Evolutionary conservation across 2,113 vertebrate species (phyloP), one percentile per base, ranked within the genome.

Genomic region (Toxostoma redivivum): DNA sequence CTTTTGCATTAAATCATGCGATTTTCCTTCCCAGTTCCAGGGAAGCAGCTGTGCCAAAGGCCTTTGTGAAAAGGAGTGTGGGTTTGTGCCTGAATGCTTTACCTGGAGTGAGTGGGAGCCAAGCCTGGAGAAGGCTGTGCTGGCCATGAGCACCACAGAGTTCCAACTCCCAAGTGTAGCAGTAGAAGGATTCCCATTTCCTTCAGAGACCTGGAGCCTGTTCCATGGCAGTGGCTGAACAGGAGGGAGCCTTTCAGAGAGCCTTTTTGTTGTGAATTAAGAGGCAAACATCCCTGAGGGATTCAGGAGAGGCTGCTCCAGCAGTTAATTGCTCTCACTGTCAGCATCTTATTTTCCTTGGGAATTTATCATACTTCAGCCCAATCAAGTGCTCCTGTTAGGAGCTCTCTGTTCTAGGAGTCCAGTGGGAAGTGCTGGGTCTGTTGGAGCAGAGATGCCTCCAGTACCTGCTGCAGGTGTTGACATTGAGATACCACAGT

Each of bases 301-400:
- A 92, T 57, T 61, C 82, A 47, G 5, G 27, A 93, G 82, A 84
- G 64, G 72, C 47, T 86, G 67, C 44, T 88, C 50, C 88, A 81
- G 42, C 44, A 44, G 54, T 88, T 90, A 78, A 90, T 88, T 90
- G 64, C 83, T 92, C 72, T 90, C 86, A 58, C 71, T 47, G 60
- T 10, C 95, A 93, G 60, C 67, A 62, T 80, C 79, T 92, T 54
- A 38, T 73, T 94, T 93, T 45, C 90, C 67, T 60, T 58, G 60
- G 40, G 71, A 92, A 86, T 94, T 81, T 71, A 84, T 90, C 76
- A 60, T 50, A 61, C 64, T 86, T 56, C 51, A 86, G 71, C 56
- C 86, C 88, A 82, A 66, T 47, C 67, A 40, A 78, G 80, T 31
- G 58, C n/a, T 91, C 56, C 40, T 3, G 8, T 54, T 37, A 37